These are phyloP conservation scores for Ceratosolen fusciceps DNA, from an alignment of 1,140 invertebrate species.

Conservation along the genomic window DNA sequence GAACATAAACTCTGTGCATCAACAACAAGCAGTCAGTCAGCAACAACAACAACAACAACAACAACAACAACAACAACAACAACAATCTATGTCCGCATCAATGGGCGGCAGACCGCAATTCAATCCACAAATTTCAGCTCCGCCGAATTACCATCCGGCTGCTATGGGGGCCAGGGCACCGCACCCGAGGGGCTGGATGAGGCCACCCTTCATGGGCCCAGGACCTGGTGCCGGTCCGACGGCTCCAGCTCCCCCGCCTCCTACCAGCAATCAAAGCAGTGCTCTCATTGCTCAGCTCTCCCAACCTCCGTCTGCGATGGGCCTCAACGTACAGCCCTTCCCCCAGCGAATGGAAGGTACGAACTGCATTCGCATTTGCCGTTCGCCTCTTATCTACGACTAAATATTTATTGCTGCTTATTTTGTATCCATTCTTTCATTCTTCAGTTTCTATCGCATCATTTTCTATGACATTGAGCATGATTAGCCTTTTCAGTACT, in stretches of 20 bases:
- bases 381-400: background rate
- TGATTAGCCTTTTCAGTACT: no score
- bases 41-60: conserved; percentile 51
- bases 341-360: conserved; percentile 71
- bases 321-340: conserved; percentile 70
- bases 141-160: conserved; percentile 72
- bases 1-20: conserved; percentile 66
- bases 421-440: no score
- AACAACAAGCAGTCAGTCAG: conserved; percentile 56
- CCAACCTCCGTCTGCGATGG: conserved; percentile 75
- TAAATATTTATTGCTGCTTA: background rate
- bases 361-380: background rate
- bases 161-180: conserved; percentile 58
- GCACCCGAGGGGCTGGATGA: conserved; percentile 63
- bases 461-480: background rate
- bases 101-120: conserved; percentile 63
- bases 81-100: conserved; percentile 57
- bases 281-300: conserved; percentile 80
- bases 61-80: conserved; percentile 56
- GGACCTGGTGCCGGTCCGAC: conserved; percentile 51
- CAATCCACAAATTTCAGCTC: conserved; percentile 70
- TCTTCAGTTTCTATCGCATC: no score
- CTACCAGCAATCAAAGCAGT: conserved; percentile 67
- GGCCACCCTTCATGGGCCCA: conserved; percentile 64
- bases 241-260: background rate